Percentiles rank a stretch among this genome's conserved stretches.
Conservation (phyloP, 2,797 vertebrate species). For the Poliocrania exsul region DNA sequence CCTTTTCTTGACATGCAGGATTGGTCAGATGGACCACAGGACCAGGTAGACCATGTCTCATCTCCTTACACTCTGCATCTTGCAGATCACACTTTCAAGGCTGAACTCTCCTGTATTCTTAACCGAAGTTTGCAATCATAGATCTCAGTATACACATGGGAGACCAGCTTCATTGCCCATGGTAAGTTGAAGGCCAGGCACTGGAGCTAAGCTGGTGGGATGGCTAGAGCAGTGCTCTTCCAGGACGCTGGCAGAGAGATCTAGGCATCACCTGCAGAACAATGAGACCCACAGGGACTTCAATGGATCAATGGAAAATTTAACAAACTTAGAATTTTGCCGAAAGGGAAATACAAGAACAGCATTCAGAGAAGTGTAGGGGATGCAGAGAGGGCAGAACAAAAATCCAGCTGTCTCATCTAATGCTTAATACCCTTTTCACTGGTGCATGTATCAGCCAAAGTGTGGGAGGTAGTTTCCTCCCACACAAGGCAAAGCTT, state of each 20-base stretch:
- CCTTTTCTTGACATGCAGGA: neutral
- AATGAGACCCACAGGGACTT: neutral
- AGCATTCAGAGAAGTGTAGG: neutral
- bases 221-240: neutral
- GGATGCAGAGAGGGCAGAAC: constrained; percentile 21
- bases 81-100: neutral
- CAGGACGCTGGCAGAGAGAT: neutral
- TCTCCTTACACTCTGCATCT: neutral
- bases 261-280: neutral
- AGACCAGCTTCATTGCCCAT: neutral
- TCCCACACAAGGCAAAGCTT: constrained; percentile 44
- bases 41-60: neutral
- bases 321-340: neutral
- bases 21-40: neutral
- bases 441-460: constrained; percentile 42
- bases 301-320: neutral
- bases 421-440: constrained; percentile 64
- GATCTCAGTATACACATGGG: fast-evolving
- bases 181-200: neutral
- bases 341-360: neutral
- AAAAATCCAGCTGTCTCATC: constrained; percentile 49
- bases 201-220: neutral
- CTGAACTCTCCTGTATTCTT: neutral
- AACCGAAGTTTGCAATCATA: neutral
- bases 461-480: constrained; percentile 58